Percentiles rank a stretch among this genome's conserved stretches.
Conservation (phyloP, 2,113 vertebrate species). For the Acrocephalus kingi region DNA sequence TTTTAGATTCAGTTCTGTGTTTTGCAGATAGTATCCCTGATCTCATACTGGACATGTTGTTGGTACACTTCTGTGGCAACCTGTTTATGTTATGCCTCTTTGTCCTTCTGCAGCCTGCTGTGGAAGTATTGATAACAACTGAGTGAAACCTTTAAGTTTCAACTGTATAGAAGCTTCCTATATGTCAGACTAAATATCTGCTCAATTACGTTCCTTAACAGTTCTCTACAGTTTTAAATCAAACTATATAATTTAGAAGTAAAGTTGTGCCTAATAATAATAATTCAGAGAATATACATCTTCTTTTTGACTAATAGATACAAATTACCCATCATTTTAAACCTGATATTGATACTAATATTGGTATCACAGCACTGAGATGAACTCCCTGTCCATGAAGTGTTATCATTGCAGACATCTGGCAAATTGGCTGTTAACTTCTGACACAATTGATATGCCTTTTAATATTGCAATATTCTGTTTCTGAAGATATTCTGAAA, state of each 20-base stretch:
- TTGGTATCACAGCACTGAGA: constrained; percentile 45
- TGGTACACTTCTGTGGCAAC: neutral
- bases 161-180: neutral
- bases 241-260: constrained; percentile 54
- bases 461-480: constrained; percentile 59
- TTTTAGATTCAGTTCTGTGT: neutral
- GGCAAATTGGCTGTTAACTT: constrained; percentile 73
- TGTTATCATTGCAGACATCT: constrained; percentile 64
- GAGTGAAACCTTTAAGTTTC: constrained; percentile 9
- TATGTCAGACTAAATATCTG: constrained; percentile 33
- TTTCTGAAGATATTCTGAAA: constrained; percentile 41
- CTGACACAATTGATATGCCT: constrained; percentile 56
- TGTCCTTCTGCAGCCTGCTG: neutral
- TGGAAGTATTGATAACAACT: neutral
- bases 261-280: constrained; percentile 29
- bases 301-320: constrained; percentile 66
- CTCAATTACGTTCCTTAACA: constrained; percentile 44
- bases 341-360: constrained; percentile 64
- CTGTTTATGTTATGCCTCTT: neutral
- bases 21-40: neutral
- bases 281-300: constrained; percentile 48
- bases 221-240: constrained; percentile 46
- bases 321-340: constrained; percentile 58
- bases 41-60: neutral
- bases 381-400: constrained; percentile 51